Conservation (phyloP, 37 sponge, comb jelly and placozoan species). For the Oopsacas minuta region DNA sequence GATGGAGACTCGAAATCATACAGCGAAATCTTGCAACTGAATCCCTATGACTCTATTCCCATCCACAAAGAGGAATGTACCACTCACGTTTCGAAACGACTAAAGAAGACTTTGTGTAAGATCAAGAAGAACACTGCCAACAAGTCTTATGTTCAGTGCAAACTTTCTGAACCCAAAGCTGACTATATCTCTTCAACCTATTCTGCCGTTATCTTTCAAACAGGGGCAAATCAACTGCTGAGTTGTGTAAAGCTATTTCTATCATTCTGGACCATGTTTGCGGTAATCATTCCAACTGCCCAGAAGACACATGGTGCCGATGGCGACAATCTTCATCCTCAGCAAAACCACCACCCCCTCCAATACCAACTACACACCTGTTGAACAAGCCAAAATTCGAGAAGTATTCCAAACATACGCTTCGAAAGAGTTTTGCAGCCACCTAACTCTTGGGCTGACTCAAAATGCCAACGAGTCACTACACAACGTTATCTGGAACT, state of each 20-base stretch:
- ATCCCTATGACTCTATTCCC: neutral
- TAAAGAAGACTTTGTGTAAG: neutral
- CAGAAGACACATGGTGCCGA: neutral
- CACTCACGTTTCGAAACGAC: neutral
- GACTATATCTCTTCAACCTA: neutral
- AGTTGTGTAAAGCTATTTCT: neutral
- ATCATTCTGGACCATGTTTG: neutral
- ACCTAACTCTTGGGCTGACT: no score
- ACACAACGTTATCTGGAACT: neutral
- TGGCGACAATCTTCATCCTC: neutral
- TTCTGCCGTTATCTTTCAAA: neutral
- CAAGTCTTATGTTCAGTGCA: neutral
- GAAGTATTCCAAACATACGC: neutral
- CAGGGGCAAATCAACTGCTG: neutral
- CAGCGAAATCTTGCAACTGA: neutral
- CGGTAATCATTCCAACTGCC: neutral
- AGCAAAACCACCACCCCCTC: neutral
- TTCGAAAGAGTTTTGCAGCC: neutral
- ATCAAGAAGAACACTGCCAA: neutral
- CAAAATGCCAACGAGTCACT: neutral
- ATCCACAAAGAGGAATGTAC: neutral
- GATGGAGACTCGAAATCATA: slow-evolving; percentile 18
- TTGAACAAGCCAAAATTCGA: neutral
- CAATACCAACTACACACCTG: neutral
- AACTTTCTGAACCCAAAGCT: neutral